These are phyloP conservation scores for Phymatocera aterrima DNA, from an alignment of 2,888 invertebrate genomes.

Conservation along the genomic window DNA sequence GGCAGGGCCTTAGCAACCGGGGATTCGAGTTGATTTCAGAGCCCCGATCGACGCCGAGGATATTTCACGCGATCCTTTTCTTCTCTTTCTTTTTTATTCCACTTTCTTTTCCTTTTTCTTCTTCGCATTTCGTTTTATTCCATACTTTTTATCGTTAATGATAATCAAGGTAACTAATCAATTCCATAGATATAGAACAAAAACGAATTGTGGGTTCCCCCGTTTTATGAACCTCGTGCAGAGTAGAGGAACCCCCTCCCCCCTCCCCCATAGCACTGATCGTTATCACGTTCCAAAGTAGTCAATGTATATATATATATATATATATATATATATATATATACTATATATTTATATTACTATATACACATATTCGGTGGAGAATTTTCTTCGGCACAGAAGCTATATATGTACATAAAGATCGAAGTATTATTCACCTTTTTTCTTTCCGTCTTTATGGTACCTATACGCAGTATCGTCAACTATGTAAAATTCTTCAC, in stretches of 20 bases:
- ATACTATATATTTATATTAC: too few relatives aligned
- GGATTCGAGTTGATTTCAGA: conserved; percentile 39
- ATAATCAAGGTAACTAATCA: conserved; percentile 14
- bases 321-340: too few relatives aligned
- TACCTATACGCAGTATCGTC: neutral
- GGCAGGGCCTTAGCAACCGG: conserved; percentile 18
- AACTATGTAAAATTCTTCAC: neutral
- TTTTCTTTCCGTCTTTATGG: neutral
- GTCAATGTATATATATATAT: neutral
- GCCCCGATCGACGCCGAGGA: conserved; percentile 30
- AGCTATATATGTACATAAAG: neutral
- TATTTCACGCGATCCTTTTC: conserved; percentile 15
- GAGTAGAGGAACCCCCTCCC: too few relatives aligned
- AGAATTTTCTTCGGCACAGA: neutral
- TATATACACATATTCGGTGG: too few relatives aligned
- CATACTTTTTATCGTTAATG: neutral
- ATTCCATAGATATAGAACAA: conserved; percentile 14
- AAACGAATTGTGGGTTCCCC: too few relatives aligned
- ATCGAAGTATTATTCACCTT: neutral
- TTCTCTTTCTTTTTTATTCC: neutral
- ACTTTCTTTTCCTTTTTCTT: neutral
- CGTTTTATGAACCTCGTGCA: too few relatives aligned
- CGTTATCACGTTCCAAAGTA: neutral
- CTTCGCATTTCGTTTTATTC: neutral
- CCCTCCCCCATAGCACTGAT: too few relatives aligned